Evolutionary conservation across 2,888 invertebrate species (phyloP).

Genomic region (Nemotelus pantherinus): DNA sequence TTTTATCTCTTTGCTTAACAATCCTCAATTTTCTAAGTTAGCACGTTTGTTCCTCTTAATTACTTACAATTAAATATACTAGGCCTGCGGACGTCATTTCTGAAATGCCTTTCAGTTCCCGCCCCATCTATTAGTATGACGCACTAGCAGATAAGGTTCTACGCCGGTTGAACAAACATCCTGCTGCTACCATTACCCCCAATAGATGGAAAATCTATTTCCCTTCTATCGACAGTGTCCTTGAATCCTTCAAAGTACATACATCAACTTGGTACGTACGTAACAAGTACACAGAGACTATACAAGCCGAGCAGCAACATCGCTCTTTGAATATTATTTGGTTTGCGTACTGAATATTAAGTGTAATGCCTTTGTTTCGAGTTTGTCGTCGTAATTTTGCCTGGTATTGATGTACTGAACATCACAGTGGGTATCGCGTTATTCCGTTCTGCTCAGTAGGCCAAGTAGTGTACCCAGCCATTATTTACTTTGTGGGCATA

Average conservation of each 20-base stretch:
- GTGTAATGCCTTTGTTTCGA: conserved; percentile 21
- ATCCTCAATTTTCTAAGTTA: too few species aligned
- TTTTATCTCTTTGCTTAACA: too few species aligned
- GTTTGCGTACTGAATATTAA: conserved; percentile 5
- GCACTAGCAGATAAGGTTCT: conserved; percentile 6
- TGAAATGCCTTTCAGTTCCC: not conserved
- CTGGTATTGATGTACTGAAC: conserved; percentile 14
- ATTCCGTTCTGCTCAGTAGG: too few species aligned
- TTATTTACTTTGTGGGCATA: too few species aligned
- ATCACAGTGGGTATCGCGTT: not conserved
- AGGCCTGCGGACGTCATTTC: not conserved
- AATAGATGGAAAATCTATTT: not conserved
- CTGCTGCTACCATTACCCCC: not conserved
- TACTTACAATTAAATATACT: not conserved
- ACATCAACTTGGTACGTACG: too few species aligned
- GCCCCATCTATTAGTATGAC: not conserved
- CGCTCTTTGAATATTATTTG: not conserved
- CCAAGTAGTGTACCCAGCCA: too few species aligned
- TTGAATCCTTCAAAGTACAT: not conserved
- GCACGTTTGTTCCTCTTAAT: not conserved
- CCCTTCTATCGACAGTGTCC: not conserved
- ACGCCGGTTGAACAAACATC: not conserved
- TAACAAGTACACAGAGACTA: too few species aligned
- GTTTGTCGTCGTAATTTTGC: conserved; percentile 18
- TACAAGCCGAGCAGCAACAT: too few species aligned